Conservation (phyloP, 2,113 vertebrate genomes). For the Eretmochelys imbricata region DNA sequence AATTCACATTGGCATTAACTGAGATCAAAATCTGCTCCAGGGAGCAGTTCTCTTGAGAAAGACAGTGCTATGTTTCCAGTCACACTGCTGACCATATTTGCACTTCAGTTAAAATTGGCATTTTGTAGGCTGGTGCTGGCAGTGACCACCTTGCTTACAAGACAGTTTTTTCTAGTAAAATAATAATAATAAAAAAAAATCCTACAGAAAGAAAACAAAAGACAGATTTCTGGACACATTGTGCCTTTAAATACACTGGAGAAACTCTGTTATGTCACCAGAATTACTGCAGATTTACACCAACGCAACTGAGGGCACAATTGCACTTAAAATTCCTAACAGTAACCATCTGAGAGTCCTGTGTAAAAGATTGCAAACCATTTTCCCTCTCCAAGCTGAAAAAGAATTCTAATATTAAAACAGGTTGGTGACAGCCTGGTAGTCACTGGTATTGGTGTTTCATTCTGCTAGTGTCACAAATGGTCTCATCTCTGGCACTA, state of each 20-base stretch:
- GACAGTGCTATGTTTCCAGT: not conserved
- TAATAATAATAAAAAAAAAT: not conserved
- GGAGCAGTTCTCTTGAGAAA: not conserved
- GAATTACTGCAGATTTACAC: not conserved
- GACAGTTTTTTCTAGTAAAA: not conserved
- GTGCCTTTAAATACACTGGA: not conserved
- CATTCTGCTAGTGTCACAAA: not conserved
- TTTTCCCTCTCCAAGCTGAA: conserved; percentile 9
- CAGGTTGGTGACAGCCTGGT: not conserved
- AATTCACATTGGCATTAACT: not conserved
- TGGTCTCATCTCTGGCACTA: not conserved
- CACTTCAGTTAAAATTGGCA: not conserved
- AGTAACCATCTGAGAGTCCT: not conserved
- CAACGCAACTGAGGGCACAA: not conserved
- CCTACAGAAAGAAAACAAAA: not conserved
- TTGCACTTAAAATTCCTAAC: not conserved
- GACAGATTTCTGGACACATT: not conserved
- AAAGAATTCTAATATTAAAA: not conserved
- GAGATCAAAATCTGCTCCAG: rapidly evolving
- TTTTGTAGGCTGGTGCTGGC: not conserved
- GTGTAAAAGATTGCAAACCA: not conserved
- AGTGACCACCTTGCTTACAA: not conserved
- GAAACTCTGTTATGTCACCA: not conserved
- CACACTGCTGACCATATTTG: not conserved
- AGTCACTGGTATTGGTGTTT: not conserved